Conservation (phyloP, 2,113 vertebrate species). For the Glareola pratincola region DNA sequence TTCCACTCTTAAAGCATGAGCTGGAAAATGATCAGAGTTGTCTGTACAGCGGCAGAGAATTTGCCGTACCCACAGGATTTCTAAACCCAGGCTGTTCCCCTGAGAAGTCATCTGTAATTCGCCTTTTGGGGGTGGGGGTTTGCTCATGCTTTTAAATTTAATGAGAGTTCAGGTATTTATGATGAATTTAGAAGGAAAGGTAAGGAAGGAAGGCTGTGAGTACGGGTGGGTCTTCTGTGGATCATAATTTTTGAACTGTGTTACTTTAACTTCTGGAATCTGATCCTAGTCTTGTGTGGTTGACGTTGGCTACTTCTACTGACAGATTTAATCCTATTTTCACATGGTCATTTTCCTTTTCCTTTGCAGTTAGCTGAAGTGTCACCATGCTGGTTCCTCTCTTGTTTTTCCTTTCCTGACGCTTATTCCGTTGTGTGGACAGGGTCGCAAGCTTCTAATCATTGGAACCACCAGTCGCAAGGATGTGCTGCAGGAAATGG, state of each 20-base stretch:
- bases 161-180: neutral
- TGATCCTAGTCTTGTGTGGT: neutral
- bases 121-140: neutral
- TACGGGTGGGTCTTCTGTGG: neutral
- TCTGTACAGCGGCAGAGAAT: neutral
- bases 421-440: neutral
- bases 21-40: neutral
- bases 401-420: neutral
- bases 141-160: neutral
- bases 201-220: neutral
- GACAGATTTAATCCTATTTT: neutral
- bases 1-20: neutral
- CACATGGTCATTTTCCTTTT: neutral
- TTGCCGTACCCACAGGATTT: neutral
- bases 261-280: neutral
- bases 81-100: neutral
- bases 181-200: neutral
- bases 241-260: rapidly evolving
- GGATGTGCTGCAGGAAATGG: conserved; percentile 96
- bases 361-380: neutral
- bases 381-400: neutral
- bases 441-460: conserved; percentile 97
- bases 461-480: conserved; percentile 95
- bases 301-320: neutral
- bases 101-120: neutral